Evolutionary conservation across 2,797 vertebrate species (phyloP), one percentile per base, ranked within the genome.

Genomic region (Danio albolineatus): DNA sequence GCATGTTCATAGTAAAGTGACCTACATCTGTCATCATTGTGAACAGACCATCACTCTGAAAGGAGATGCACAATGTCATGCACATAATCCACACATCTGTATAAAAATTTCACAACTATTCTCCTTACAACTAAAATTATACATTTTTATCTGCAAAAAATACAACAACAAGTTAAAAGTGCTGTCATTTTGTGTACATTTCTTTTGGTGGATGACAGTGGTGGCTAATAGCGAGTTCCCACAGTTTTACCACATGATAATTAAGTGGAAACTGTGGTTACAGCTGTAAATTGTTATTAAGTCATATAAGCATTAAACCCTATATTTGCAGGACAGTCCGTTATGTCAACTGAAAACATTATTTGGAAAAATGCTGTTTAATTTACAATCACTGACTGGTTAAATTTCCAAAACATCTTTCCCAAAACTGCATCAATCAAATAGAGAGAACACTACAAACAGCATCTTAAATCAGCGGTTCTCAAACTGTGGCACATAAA

Each of bases 1-100:
- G 71, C 56, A 8, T 28, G 41, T 61, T 51, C 36, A 61, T 53
- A 65, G 78, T 70, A 38, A 70, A 78, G 46, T 78, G 76, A 71
- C 66, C 76, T 78, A 71, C 41, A 61, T 78, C 66, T 78, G 76
- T 78, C 56, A 53, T 51, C n/a, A 41, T 17, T 61, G 36, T 71
- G 13, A 61, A 70, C 38, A 53, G 54, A 51, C 44, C 2, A 2
- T 78, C 19, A 13, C 56, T 53, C 36, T 71, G 66, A 78, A 48
- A 38, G 17, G 46, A 60, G 14, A 44, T 7, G 57, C 57, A 51
- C 59, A 69, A 71, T 78, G 9, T 54, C 61, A 65, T 6, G 4
- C 17, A 28, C 13, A 61, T 71, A 71, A 70, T 16, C 66, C 38
- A 60, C 59, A 62, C 36, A 39, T 16, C 21, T 28, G 39, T 14